phyloP scores from a whole-genome alignment of 1,140 invertebrate species.

The Drosophila seguyi region DNA sequence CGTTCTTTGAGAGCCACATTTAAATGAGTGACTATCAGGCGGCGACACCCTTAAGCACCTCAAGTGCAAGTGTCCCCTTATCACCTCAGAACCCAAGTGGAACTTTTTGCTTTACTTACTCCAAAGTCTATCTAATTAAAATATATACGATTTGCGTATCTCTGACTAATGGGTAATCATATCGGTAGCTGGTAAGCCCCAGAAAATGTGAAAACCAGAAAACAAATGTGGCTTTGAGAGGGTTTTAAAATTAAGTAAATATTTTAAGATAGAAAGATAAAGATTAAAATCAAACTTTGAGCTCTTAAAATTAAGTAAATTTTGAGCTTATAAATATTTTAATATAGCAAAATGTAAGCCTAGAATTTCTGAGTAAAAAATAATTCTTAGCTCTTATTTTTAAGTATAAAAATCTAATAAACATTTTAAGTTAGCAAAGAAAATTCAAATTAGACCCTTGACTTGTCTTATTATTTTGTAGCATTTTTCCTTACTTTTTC shows the following conservation, averaged over 20 bases:
- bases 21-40: constrained; percentile 3
- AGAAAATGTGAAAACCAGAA: background rate
- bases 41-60: background rate
- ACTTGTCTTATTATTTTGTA: too few relatives aligned
- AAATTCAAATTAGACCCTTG: too few relatives aligned
- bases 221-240: background rate
- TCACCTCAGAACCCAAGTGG: background rate
- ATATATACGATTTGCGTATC: constrained; percentile 12
- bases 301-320: background rate
- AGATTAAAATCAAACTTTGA: too few relatives aligned
- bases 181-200: background rate
- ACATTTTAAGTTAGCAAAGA: too few relatives aligned
- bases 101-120: background rate
- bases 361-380: too few relatives aligned
- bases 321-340: background rate
- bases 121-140: background rate
- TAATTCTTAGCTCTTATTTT: too few relatives aligned
- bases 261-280: too few relatives aligned
- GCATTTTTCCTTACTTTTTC: too few relatives aligned
- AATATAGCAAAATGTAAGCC: background rate
- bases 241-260: background rate
- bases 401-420: too few relatives aligned
- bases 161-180: constrained; percentile 10
- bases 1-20: background rate
- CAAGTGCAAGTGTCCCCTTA: constrained; percentile 16